Evolutionary conservation across 1,140 invertebrate species (phyloP), one percentile per base, ranked within the genome.

Genomic region (Panagrolaimus sp.): DNA sequence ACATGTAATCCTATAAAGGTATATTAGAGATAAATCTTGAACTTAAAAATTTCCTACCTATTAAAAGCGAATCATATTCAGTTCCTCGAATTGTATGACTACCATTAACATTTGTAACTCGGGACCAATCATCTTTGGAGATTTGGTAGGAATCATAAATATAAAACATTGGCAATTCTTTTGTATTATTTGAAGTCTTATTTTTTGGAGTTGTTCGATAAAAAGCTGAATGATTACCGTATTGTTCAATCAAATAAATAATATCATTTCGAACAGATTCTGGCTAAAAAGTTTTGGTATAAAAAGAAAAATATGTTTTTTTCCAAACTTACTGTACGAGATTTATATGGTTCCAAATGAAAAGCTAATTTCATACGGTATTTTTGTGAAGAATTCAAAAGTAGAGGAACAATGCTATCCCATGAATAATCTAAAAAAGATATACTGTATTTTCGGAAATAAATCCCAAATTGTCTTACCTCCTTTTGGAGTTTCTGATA

Each of bases 311-410:
- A n/a, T n/a, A n/a, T n/a, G n/a, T n/a, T n/a, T n/a, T n/a, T n/a
- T n/a, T n/a, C n/a, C n/a, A n/a, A 76, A n/a, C 74, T 65, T 9
- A 77, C 75, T 65, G 76, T 81, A 66, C 86, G 76, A 43, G 77
- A 75, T 71, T 83, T 83, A 77, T 84, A 87, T 43, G 86, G 86
- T 74, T 87, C 86, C 52, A 87, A 79, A 73, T 87, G 86, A 71
- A 87, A 82, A 65, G 81, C 71, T 67, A 86, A 80, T 79, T 87
- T 87, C 14, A 87, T 48, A 21, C 78, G 73, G 71, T 81, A 83
- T 68, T 83, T 77, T n/a, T 79, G 62, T 45, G 85, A 84, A 15
- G 67, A 68, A 73, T 86, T 71, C 67, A 81, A 48, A 8, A 81
- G 55, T 14, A 58, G 14, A 1, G 78, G 76, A 15, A 81, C 77